A percentile compares a stretch with the other conserved stretches of the same genome.
Evolutionary conservation across 2,888 invertebrate genomes (phyloP).

Genomic region (Podotricha telesiphe): DNA sequence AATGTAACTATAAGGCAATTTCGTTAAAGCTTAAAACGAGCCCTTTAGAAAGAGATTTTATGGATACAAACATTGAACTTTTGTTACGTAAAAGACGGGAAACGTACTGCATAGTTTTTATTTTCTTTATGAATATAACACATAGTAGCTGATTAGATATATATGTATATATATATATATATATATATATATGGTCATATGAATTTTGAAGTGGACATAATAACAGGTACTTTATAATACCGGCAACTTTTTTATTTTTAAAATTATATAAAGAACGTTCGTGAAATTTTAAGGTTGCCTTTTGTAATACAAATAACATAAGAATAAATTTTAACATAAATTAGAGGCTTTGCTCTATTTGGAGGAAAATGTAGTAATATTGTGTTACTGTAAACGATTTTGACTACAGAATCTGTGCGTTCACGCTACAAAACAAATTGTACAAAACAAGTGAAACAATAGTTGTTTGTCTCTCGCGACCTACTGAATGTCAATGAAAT

Average conservation of each 20-base stretch:
- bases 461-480: conserved; percentile 13
- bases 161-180: no score
- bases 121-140: no score
- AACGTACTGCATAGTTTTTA: neutral
- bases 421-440: conserved; percentile 5
- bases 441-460: neutral
- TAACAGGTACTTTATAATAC: neutral
- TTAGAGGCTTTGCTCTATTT: neutral
- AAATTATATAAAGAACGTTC: neutral
- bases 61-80: neutral
- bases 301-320: neutral
- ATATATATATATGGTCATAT: no score
- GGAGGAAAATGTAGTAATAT: neutral
- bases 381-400: conserved; percentile 2
- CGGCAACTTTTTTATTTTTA: neutral
- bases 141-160: no score
- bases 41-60: neutral
- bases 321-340: neutral
- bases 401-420: neutral
- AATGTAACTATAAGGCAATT: neutral
- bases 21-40: neutral
- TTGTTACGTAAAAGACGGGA: neutral
- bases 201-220: no score
- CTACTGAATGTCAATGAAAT: conserved; percentile 6
- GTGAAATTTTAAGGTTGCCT: neutral